A percentile compares a stretch with the other conserved stretches of the same genome.
These are phyloP conservation scores for Pseudomyrmex sp. DNA, from an alignment of 1,140 invertebrate genomes.

Conservation along the genomic window DNA sequence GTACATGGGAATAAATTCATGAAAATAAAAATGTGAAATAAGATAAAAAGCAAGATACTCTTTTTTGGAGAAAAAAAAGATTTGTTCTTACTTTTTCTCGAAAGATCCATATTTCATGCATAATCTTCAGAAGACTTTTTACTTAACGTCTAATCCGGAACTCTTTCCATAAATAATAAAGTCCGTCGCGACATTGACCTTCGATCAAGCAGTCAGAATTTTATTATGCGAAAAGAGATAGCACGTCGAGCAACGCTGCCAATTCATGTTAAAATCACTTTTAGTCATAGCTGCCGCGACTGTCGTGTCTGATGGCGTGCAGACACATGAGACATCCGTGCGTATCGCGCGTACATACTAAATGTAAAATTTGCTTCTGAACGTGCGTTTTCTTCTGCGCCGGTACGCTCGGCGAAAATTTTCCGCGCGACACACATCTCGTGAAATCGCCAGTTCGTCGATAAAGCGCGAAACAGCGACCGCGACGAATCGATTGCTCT, in stretches of 20 bases:
- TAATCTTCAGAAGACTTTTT: neutral
- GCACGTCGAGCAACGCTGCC: slow-evolving; percentile 42
- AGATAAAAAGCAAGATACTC: too few relatives aligned
- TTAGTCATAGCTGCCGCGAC: neutral
- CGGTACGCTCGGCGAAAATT: neutral
- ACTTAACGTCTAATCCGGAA: slow-evolving; percentile 41
- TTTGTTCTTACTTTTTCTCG: too few relatives aligned
- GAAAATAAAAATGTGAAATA: too few relatives aligned
- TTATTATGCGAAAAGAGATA: slow-evolving; percentile 12
- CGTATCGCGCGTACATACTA: neutral
- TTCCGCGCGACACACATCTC: neutral
- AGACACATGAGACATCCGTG: too few relatives aligned
- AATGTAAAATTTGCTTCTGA: neutral
- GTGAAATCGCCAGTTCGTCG: slow-evolving; percentile 7
- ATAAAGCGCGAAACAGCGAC: slow-evolving; percentile 9
- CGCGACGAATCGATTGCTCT: slow-evolving; percentile 21
- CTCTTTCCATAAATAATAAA: slow-evolving; percentile 69
- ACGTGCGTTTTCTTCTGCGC: neutral
- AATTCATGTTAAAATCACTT: slow-evolving; percentile 43
- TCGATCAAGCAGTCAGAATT: slow-evolving; percentile 55
- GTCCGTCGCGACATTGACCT: slow-evolving; percentile 66
- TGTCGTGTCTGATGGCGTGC: neutral
- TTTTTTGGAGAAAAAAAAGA: too few relatives aligned
- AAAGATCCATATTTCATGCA: neutral
- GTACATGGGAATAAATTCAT: too few relatives aligned